Evolutionary conservation across 2,797 vertebrate species (phyloP).

Genomic region (Poeciliopsis infans): DNA sequence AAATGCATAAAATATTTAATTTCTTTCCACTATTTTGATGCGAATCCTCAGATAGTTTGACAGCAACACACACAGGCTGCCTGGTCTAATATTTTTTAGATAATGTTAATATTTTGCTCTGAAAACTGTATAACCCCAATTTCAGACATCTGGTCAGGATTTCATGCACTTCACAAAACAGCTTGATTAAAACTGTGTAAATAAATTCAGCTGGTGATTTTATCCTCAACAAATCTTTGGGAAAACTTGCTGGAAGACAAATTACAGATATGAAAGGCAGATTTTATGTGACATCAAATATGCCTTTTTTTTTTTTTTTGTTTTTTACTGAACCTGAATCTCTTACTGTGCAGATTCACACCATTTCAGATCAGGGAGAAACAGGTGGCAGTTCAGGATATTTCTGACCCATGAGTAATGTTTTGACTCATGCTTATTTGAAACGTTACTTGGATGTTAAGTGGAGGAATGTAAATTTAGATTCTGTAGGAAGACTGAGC

Average conservation of each 20-base stretch:
- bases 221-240: neutral
- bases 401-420: neutral
- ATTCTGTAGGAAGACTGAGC: slow-evolving; percentile 1
- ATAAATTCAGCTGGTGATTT: neutral
- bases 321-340: neutral
- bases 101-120: neutral
- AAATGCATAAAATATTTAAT: neutral
- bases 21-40: neutral
- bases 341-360: neutral
- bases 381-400: neutral
- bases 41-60: neutral
- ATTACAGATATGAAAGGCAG: too few species aligned
- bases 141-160: neutral
- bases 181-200: slow-evolving; percentile 1
- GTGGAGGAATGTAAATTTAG: slow-evolving; percentile 5
- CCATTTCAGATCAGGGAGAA: too few species aligned
- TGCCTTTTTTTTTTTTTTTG: neutral
- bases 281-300: neutral
- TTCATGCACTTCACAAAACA: neutral
- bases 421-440: neutral
- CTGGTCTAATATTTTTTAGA: neutral
- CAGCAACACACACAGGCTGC: neutral
- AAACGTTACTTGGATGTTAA: neutral
- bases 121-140: neutral
- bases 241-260: neutral